phyloP scores from a whole-genome alignment of 2,888 invertebrate genomes.

The Malthinus seriepunctatus region DNA sequence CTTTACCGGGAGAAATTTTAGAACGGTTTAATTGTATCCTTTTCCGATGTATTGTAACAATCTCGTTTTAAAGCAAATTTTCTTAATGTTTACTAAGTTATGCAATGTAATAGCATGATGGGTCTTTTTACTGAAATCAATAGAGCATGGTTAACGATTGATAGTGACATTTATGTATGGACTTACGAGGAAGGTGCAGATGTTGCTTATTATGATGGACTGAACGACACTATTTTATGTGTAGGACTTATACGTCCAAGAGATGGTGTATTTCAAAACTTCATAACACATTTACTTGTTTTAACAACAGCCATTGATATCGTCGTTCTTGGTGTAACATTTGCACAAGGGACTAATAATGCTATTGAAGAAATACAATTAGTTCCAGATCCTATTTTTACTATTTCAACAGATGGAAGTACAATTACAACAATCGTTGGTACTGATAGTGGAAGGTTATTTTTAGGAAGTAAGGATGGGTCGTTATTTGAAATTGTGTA shows the following conservation, averaged over 20 bases:
- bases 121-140: conserved; percentile 96
- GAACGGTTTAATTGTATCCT: conserved; percentile 95
- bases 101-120: conserved; percentile 96
- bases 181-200: conserved; percentile 94
- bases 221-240: conserved; percentile 91
- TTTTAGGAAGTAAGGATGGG: conserved; percentile 94
- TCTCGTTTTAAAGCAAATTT: too few species aligned
- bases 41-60: conserved; percentile 44
- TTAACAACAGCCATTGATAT: conserved; percentile 95
- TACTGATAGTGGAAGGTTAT: conserved; percentile 83
- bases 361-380: conserved; percentile 79
- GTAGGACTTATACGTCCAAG: conserved; percentile 91
- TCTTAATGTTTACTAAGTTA: conserved; percentile 68
- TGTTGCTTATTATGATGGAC: conserved; percentile 94
- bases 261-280: conserved; percentile 83
- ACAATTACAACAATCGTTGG: conserved; percentile 82
- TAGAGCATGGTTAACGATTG: conserved; percentile 96
- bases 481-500: conserved; percentile 93
- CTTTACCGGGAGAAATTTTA: conserved; percentile 90
- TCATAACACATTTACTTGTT: conserved; percentile 88
- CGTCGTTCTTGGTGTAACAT: conserved; percentile 78
- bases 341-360: conserved; percentile 58
- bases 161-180: conserved; percentile 98
- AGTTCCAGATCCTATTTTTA: conserved; percentile 93
- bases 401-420: conserved; percentile 80